Conservation (phyloP, 2,888 invertebrate species). For the Cataglyphis altisquamis region DNA sequence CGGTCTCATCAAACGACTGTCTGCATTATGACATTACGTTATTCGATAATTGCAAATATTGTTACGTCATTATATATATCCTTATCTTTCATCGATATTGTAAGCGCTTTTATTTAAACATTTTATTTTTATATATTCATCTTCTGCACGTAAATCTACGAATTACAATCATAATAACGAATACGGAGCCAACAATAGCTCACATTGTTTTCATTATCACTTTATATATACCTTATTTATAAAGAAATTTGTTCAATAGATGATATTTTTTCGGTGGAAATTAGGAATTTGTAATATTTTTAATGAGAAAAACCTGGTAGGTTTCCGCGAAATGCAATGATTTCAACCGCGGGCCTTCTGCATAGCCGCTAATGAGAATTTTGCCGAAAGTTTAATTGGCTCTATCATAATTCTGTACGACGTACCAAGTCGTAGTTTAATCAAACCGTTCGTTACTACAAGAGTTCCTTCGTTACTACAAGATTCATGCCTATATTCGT, state of each 20-base stretch:
- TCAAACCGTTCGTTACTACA: conserved; percentile 63
- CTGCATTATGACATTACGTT: conserved; percentile 1
- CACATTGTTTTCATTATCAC: conserved; percentile 37
- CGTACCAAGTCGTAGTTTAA: conserved; percentile 63
- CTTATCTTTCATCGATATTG: conserved; percentile 29
- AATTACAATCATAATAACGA: conserved; percentile 13
- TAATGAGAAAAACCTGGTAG: conserved; percentile 56
- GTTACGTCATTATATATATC: background rate
- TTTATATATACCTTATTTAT: background rate
- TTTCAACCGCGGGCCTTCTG: conserved; percentile 17
- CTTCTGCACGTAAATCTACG: conserved; percentile 27
- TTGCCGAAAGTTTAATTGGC: conserved; percentile 67
- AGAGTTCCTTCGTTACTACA: conserved; percentile 60
- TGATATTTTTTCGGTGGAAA: conserved; percentile 49
- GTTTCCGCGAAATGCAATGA: conserved; percentile 49
- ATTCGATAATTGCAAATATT: background rate
- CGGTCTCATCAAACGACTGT: background rate
- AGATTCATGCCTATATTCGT: conserved; percentile 54
- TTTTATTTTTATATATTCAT: conserved; percentile 15
- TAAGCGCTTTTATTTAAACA: conserved; percentile 25
- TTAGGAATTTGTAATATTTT: conserved; percentile 54
- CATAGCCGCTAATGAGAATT: conserved; percentile 59
- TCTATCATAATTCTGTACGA: conserved; percentile 64
- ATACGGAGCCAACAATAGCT: conserved; percentile 5
- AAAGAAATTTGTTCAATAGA: conserved; percentile 36